phyloP scores from a whole-genome alignment of 2,113 vertebrate species.

The Zapus hudsonius region DNA sequence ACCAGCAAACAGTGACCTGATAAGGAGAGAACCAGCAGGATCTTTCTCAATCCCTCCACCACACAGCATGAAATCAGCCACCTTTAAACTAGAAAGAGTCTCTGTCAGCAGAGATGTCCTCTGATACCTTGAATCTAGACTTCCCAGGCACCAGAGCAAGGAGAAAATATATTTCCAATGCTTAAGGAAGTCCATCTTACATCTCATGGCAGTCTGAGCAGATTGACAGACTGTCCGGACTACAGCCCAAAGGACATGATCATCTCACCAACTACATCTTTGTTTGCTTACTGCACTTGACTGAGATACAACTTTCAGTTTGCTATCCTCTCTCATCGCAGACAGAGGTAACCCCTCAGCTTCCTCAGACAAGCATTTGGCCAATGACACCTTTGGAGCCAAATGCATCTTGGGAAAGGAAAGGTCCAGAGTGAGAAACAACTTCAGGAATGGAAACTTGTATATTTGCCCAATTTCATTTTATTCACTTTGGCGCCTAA shows the following conservation, averaged over 20 bases:
- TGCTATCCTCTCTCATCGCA: background rate
- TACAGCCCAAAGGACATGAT: background rate
- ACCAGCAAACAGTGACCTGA: background rate
- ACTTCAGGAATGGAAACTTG: background rate
- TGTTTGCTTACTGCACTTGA: background rate
- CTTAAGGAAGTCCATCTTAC: background rate
- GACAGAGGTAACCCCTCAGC: background rate
- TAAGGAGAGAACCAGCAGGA: background rate
- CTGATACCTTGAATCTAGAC: background rate
- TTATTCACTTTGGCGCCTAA: slow-evolving; percentile 55
- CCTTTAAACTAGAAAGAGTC: background rate
- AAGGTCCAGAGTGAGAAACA: background rate
- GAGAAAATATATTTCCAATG: background rate
- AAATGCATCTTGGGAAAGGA: background rate
- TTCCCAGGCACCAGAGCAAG: background rate
- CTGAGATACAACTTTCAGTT: background rate
- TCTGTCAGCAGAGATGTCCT: background rate
- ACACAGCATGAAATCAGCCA: background rate
- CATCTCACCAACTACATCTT: background rate
- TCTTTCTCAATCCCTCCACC: background rate
- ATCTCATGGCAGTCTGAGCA: background rate
- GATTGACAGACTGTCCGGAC: background rate
- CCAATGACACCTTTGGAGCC: background rate
- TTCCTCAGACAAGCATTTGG: background rate
- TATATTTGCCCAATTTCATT: slow-evolving; percentile 16